These are phyloP conservation scores for Cirrhinus mrigala DNA, from an alignment of 2,797 vertebrate species.

Conservation along the genomic window DNA sequence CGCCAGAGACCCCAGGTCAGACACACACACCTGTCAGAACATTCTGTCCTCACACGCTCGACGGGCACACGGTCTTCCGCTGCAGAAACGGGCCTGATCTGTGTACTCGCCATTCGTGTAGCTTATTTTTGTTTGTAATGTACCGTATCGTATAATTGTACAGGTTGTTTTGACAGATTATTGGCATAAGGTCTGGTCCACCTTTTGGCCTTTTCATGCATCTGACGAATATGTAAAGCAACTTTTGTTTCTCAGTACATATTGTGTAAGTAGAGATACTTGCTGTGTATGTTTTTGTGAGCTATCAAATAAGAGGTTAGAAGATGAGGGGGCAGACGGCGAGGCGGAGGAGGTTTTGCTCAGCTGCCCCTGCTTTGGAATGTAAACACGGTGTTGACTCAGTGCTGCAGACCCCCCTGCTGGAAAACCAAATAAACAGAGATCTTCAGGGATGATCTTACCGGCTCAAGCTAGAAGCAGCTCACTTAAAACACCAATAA, in stretches of 20 bases:
- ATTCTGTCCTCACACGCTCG: conserved; percentile 15
- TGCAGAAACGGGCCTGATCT: background rate
- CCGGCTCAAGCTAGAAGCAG: conserved; percentile 24
- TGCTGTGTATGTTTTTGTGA: background rate
- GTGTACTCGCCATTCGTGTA: background rate
- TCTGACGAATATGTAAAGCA: background rate
- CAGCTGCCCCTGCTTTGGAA: conserved; percentile 67
- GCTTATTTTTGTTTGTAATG: background rate
- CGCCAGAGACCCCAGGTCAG: conserved; percentile 98
- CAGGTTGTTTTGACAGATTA: conserved; percentile 3
- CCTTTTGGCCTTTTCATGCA: background rate
- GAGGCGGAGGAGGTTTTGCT: conserved; percentile 60
- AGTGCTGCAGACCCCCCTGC: conserved; percentile 44
- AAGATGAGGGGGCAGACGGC: background rate
- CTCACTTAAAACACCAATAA: conserved; percentile 34
- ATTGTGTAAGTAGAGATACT: background rate
- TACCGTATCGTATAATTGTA: background rate
- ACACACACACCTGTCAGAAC: conserved; percentile 47
- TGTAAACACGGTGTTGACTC: conserved; percentile 66
- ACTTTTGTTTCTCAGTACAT: background rate
- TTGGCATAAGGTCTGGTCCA: background rate
- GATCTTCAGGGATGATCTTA: conserved; percentile 32
- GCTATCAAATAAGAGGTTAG: conserved; percentile 37
- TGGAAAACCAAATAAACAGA: conserved; percentile 54
- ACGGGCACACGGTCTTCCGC: background rate